Evolutionary conservation across 2,888 invertebrate genomes (phyloP).

Genomic region (Tenthredo notha): DNA sequence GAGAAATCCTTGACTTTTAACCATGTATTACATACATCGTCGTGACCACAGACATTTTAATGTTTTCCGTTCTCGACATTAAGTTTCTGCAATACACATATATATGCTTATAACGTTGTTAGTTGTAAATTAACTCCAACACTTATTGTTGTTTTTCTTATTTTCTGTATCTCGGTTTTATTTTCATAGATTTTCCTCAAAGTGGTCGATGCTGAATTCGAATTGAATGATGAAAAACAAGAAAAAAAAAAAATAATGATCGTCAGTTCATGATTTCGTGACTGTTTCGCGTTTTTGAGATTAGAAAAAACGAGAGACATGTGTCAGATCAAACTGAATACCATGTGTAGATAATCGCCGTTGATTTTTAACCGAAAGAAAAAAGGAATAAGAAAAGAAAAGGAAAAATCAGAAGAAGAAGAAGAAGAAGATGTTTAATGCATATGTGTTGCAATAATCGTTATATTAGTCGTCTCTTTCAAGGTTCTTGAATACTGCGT

Average conservation of each 20-base stretch:
- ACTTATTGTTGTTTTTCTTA: neutral
- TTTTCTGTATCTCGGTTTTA: neutral
- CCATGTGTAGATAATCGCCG: neutral
- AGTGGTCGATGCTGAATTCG: no score
- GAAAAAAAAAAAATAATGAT: no score
- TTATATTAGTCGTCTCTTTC: neutral
- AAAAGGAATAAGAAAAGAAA: neutral
- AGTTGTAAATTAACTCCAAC: neutral
- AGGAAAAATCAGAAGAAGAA: neutral
- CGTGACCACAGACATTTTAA: conserved; percentile 48
- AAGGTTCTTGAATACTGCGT: conserved; percentile 12
- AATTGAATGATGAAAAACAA: no score
- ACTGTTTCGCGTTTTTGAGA: no score
- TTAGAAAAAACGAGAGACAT: neutral
- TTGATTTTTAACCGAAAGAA: neutral
- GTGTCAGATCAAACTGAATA: neutral
- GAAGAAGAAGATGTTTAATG: neutral
- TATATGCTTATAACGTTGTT: neutral
- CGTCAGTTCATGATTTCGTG: no score
- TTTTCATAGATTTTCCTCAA: no score
- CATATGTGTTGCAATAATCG: conserved; percentile 5
- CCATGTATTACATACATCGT: conserved; percentile 14
- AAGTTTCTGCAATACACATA: neutral
- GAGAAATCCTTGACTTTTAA: conserved; percentile 39
- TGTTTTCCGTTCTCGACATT: conserved; percentile 10